Conservation (phyloP, 2,888 invertebrate genomes). For the Drosophila helvetica region DNA sequence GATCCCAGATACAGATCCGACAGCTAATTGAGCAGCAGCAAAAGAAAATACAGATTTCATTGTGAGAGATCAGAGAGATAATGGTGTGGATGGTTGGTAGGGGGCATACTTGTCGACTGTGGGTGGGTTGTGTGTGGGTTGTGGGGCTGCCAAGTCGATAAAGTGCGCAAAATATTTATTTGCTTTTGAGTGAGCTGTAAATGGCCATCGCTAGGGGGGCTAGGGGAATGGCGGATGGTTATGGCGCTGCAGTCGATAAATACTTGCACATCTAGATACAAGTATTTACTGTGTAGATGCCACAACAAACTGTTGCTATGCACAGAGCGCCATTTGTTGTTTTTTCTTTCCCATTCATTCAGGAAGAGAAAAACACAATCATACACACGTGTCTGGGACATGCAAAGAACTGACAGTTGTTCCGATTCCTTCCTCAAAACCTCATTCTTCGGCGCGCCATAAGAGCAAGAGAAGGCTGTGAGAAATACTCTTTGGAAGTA, state of each 20-base stretch:
- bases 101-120: background rate
- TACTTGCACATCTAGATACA: slow-evolving; percentile 9
- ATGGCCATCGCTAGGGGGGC: background rate
- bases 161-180: slow-evolving; percentile 68
- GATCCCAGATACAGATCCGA: slow-evolving; percentile 20
- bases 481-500: background rate
- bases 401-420: background rate
- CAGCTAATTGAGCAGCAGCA: slow-evolving; percentile 42
- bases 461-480: background rate
- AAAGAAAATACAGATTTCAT: slow-evolving; percentile 4
- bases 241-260: slow-evolving; percentile 29
- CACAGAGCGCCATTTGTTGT: slow-evolving; percentile 14
- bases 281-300: slow-evolving; percentile 1
- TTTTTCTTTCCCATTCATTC: background rate
- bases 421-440: background rate
- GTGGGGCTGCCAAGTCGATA: slow-evolving; percentile 52
- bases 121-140: background rate
- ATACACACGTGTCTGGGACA: background rate
- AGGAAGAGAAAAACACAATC: slow-evolving; percentile 1
- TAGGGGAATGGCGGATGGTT: background rate
- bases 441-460: background rate
- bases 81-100: background rate
- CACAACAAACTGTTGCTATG: slow-evolving; percentile 33
- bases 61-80: background rate
- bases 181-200: slow-evolving; percentile 44